These are phyloP conservation scores for Phragmatobia fuliginosa DNA, from an alignment of 2,888 invertebrate genomes.

Conservation along the genomic window DNA sequence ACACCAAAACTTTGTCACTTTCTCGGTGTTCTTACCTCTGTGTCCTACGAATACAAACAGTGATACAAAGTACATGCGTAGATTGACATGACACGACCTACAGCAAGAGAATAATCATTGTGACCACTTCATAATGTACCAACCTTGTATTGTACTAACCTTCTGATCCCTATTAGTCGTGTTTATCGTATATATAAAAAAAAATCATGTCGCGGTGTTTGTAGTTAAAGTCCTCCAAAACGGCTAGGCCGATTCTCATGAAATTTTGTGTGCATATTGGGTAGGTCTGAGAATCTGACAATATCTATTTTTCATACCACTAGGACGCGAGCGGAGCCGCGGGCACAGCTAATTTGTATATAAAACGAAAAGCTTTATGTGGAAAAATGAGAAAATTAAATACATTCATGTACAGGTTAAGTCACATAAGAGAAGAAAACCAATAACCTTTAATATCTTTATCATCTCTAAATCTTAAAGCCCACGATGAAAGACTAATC, in stretches of 20 bases:
- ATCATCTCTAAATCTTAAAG: neutral
- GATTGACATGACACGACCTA: neutral
- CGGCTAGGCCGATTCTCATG: too few relatives aligned
- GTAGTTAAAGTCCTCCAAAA: too few relatives aligned
- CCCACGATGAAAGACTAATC: neutral
- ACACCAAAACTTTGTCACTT: too few relatives aligned
- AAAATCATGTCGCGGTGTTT: too few relatives aligned
- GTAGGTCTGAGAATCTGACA: too few relatives aligned
- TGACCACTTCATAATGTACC: neutral
- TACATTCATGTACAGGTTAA: neutral
- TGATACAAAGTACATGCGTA: neutral
- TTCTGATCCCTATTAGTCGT: conserved; percentile 5
- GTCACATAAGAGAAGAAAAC: neutral
- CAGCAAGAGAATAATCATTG: neutral
- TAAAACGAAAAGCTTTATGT: too few relatives aligned
- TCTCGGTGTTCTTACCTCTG: neutral
- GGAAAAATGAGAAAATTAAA: neutral
- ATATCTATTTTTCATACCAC: too few relatives aligned
- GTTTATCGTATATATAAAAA: neutral
- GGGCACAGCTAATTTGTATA: too few relatives aligned
- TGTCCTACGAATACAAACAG: neutral
- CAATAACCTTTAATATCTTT: neutral
- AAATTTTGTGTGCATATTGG: too few relatives aligned
- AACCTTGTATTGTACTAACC: neutral
- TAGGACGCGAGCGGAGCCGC: too few relatives aligned